A percentile compares a stretch with the other conserved stretches of the same genome.
Conservation (phyloP, 2,113 vertebrate species). For the Gobiocypris rarus region DNA sequence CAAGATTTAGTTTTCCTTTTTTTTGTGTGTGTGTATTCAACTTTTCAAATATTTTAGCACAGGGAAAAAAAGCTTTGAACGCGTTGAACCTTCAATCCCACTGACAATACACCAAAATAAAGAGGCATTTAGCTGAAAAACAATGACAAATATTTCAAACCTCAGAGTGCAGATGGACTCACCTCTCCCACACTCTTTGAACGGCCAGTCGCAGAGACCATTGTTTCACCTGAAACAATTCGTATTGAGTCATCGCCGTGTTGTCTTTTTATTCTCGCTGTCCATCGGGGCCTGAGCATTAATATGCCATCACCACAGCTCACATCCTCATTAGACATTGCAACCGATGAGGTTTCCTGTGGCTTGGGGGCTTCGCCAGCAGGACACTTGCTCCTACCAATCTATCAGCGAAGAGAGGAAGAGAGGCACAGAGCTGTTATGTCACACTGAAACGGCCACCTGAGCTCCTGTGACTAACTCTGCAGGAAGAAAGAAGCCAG, state of each 20-base stretch:
- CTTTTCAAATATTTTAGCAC: not conserved
- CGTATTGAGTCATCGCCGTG: conserved; percentile 75
- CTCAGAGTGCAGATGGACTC: conserved; percentile 61
- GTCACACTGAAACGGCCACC: conserved; percentile 38
- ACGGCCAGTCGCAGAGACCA: conserved; percentile 51
- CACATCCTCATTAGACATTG: conserved; percentile 79
- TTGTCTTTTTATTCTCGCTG: conserved; percentile 67
- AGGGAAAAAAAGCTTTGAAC: conserved; percentile 8
- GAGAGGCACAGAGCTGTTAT: conserved; percentile 47
- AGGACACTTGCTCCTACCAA: conserved; percentile 62
- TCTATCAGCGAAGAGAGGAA: conserved; percentile 63
- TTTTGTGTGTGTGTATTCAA: not conserved
- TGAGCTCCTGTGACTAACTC: conserved; percentile 43
- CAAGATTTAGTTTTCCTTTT: not conserved
- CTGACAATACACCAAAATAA: conserved; percentile 33
- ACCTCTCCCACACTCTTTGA: conserved; percentile 74
- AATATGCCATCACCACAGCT: conserved; percentile 80
- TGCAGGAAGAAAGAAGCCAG: conserved; percentile 42
- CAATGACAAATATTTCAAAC: conserved; percentile 55
- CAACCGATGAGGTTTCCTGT: conserved; percentile 74
- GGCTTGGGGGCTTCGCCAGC: conserved; percentile 53
- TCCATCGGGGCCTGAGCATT: conserved; percentile 74
- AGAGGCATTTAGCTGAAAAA: conserved; percentile 52
- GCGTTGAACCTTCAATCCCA: not conserved
- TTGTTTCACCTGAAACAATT: conserved; percentile 77